Conservation (phyloP, 1,140 invertebrate species). For the Coelopa frigida region DNA sequence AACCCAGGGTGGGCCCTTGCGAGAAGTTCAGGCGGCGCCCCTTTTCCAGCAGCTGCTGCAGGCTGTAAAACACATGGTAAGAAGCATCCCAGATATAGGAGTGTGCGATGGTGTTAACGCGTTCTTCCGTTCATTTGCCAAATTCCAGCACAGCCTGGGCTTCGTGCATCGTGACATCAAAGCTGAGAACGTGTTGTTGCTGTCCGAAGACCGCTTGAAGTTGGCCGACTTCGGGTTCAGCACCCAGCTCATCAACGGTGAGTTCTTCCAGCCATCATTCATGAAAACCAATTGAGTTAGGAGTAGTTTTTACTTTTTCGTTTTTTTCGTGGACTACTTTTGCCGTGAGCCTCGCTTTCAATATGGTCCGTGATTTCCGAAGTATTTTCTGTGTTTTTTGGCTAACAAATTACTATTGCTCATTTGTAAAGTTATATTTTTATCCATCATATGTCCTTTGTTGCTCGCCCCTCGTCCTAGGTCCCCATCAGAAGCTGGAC, state of each 20-base stretch:
- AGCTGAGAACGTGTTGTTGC: constrained; percentile 70
- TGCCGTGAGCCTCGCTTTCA: neutral
- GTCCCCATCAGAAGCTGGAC: constrained; percentile 58
- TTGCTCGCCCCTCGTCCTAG: constrained; percentile 18
- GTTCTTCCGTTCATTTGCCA: neutral
- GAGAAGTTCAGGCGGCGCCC: constrained; percentile 64
- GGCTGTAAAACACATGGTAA: constrained; percentile 78
- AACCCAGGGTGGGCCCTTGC: constrained; percentile 64
- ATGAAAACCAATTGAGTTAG: neutral
- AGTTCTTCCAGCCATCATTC: neutral
- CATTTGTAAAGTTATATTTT: too few relatives aligned
- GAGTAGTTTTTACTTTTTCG: neutral
- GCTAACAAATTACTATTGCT: too few relatives aligned
- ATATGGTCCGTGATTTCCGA: too few relatives aligned
- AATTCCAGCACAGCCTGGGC: constrained; percentile 50
- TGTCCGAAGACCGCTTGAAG: constrained; percentile 51
- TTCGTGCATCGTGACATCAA: constrained; percentile 86
- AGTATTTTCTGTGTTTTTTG: too few relatives aligned
- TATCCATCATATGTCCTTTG: too few relatives aligned
- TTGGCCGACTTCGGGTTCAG: constrained; percentile 78
- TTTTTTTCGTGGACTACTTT: neutral
- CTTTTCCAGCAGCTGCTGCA: constrained; percentile 74
- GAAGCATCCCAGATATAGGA: too few relatives aligned
- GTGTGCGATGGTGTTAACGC: too few relatives aligned
- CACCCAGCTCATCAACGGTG: constrained; percentile 46